These are phyloP conservation scores for Ispidina picta DNA, from an alignment of 2,797 vertebrate genomes.

Conservation along the genomic window DNA sequence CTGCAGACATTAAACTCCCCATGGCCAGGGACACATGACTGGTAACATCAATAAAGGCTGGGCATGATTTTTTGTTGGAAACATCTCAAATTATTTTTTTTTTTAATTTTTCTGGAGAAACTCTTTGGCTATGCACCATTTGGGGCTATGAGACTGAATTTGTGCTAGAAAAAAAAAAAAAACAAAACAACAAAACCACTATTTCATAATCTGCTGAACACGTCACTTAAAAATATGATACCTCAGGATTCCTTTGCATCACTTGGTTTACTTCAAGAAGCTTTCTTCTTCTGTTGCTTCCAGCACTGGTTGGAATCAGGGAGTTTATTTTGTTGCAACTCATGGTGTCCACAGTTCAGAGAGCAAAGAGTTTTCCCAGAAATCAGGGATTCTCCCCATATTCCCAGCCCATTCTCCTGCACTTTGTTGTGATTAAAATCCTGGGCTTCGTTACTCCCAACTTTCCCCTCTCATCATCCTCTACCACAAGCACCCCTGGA, in stretches of 20 bases:
- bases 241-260: background rate
- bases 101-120: background rate
- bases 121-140: background rate
- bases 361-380: background rate
- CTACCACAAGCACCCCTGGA: accelerated
- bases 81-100: background rate
- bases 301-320: too few relatives aligned
- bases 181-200: accelerated
- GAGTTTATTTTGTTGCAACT: background rate
- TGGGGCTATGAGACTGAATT: background rate
- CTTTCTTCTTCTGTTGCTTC: background rate
- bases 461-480: background rate
- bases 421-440: accelerated
- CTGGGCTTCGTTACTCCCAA: background rate
- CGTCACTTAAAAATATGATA: background rate
- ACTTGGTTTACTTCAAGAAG: background rate
- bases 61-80: background rate
- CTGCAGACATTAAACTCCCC: background rate
- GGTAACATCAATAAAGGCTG: background rate
- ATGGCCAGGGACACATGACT: accelerated
- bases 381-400: background rate
- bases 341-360: background rate
- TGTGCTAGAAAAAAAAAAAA: background rate
- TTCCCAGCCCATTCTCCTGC: background rate
- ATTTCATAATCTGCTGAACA: background rate